Evolutionary conservation across 2,113 vertebrate species (phyloP).

Genomic region (Rhea americana): DNA sequence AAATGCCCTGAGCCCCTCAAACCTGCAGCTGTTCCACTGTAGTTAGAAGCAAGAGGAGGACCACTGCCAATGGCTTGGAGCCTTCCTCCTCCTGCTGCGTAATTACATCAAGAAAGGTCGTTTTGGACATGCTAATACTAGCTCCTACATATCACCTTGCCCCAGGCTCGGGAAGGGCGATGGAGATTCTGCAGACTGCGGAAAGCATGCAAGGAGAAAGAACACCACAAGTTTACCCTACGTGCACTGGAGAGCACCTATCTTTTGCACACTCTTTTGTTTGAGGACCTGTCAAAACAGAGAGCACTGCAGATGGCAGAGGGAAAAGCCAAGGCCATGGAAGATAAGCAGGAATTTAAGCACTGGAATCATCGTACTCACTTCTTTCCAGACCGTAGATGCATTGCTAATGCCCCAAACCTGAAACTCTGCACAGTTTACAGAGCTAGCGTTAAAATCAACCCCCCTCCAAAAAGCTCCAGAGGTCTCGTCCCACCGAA

Average conservation of each 20-base stretch:
- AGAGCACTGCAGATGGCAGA: background rate
- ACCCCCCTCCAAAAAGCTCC: background rate
- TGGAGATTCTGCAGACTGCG: background rate
- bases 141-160: background rate
- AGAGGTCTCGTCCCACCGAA: background rate
- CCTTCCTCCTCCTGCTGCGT: background rate
- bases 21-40: background rate
- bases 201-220: background rate
- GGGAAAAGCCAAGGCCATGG: background rate
- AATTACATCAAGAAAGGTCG: background rate
- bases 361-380: too few relatives aligned
- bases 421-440: background rate
- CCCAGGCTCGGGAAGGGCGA: background rate
- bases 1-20: background rate
- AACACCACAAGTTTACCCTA: background rate
- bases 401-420: background rate
- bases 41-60: background rate
- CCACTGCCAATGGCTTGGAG: background rate
- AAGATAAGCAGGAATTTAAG: background rate
- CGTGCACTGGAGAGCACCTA: too few relatives aligned
- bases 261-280: background rate
- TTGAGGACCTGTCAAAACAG: background rate
- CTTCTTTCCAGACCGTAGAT: background rate
- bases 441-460: background rate
- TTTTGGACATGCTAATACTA: background rate